Base-by-base conservation (phyloP, 2,113 vertebrate genomes). In the Gopherus flavomarginatus region DNA sequence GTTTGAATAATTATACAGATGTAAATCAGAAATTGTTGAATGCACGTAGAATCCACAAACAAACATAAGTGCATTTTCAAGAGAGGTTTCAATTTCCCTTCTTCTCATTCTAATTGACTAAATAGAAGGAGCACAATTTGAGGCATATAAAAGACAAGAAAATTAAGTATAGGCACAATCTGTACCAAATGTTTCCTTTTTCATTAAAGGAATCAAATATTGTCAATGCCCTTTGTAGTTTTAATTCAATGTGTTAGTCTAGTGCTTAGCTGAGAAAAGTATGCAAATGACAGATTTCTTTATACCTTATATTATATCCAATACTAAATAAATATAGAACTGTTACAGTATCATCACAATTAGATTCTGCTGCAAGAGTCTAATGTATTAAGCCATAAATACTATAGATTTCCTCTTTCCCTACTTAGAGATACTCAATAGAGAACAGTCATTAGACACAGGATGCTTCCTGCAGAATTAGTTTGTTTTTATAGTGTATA, bases 181-280 rank as follows among this genome's bases (percentile, higher is more conserved):
- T 97, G 86, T 95, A 97, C 87, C 89, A 53, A 50, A 54, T 85
- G 42, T 90, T 90, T 94, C 78, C 22, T 84, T 90, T 96, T 97
- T 90, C 79, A 97, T 96, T 97, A 94, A 93, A 95, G 96, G 86
- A 96, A 97, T 95, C 65, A 97, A 95, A 87, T 38, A 72, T 72
- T 38, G 35, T 72, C 65, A 72, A 22, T 38, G 94, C 65, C 94
- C 89, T 96, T 97, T 91, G 94, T 95, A 90, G 57, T 90, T 95
- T 96, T 97, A 97, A 97, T 97, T 96, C 96, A 95, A 75, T 89
- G 72, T 96, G 93, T 91, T 92, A 90, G 79, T 85, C 92, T 87
- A 81, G 92, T 93, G 90, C 31, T 96, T 97, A 95, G 93, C 89
- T 93, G 87, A 93, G 57, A 94, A 89, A 87, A 97, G 89, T 91